These are phyloP conservation scores for Cyprinus carpio DNA, from an alignment of 2,113 vertebrate species.

Conservation along the genomic window DNA sequence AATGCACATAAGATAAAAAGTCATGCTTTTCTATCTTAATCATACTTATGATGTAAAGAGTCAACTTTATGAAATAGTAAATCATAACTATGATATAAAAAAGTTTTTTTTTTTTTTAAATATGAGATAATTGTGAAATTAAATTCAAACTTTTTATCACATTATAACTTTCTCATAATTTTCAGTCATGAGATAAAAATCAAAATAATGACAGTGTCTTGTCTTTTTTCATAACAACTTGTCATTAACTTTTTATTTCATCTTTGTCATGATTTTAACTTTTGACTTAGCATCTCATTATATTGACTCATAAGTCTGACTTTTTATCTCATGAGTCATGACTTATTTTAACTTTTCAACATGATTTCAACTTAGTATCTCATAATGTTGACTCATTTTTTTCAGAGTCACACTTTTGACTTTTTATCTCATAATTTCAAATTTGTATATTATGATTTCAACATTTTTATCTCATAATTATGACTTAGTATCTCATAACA, in stretches of 20 bases:
- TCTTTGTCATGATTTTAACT: background rate
- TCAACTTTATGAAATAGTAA: background rate
- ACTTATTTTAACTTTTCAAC: background rate
- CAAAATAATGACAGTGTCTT: background rate
- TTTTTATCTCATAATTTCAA: too few relatives aligned
- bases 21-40: background rate
- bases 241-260: background rate
- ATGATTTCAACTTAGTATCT: too few relatives aligned
- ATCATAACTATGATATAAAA: background rate
- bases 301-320: background rate
- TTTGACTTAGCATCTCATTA: background rate
- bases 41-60: background rate
- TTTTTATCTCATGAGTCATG: background rate
- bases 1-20: background rate
- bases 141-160: background rate
- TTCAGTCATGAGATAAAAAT: background rate
- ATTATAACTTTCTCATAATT: background rate
- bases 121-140: background rate
- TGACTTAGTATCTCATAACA: too few relatives aligned
- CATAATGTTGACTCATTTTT: too few relatives aligned
- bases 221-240: too few relatives aligned
- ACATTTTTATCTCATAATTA: too few relatives aligned
- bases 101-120: too few relatives aligned
- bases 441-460: too few relatives aligned
- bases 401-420: too few relatives aligned